Percentiles rank a stretch among this genome's conserved stretches.
Conservation (phyloP, 2,797 vertebrate genomes). For the Salmo trutta region DNA sequence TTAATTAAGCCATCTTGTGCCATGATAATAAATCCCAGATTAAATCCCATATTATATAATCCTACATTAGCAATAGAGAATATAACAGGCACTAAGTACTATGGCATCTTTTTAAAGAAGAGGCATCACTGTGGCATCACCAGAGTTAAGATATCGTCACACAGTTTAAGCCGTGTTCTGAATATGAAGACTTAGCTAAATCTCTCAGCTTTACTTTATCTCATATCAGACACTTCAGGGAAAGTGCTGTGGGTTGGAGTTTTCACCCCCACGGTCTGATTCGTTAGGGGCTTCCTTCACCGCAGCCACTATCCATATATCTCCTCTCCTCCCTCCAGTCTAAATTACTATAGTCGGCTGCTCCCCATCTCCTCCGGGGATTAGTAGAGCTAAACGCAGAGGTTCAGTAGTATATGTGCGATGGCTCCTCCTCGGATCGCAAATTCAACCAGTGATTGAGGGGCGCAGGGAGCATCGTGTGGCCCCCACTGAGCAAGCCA, state of each 20-base stretch:
- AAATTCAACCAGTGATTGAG: slow-evolving; percentile 72
- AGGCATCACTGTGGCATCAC: slow-evolving; percentile 67
- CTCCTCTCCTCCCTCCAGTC: slow-evolving; percentile 43
- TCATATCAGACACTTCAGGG: slow-evolving; percentile 74
- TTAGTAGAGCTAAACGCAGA: slow-evolving; percentile 74
- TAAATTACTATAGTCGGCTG: slow-evolving; percentile 72
- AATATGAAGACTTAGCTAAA: slow-evolving; percentile 79
- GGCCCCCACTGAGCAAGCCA: slow-evolving; percentile 63
- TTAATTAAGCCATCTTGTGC: slow-evolving; percentile 11
- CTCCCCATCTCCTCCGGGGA: slow-evolving; percentile 73
- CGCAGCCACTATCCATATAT: slow-evolving; percentile 13
- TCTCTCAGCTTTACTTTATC: slow-evolving; percentile 71
- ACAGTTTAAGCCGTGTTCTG: slow-evolving; percentile 75
- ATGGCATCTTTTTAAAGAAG: slow-evolving; percentile 48
- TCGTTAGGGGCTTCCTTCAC: slow-evolving; percentile 70
- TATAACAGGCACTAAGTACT: slow-evolving; percentile 72
- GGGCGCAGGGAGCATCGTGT: slow-evolving; percentile 57
- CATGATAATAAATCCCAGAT: slow-evolving; percentile 52
- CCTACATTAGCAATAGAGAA: slow-evolving; percentile 64
- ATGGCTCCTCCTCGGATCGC: slow-evolving; percentile 55
- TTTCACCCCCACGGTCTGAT: slow-evolving; percentile 70
- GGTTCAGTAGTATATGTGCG: slow-evolving; percentile 68
- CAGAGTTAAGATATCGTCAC: slow-evolving; percentile 70
- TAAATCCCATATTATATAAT: slow-evolving; percentile 49
- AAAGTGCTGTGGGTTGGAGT: slow-evolving; percentile 74